phyloP scores from a whole-genome alignment of 2,888 invertebrate species.

The Cerastis rubricosa region DNA sequence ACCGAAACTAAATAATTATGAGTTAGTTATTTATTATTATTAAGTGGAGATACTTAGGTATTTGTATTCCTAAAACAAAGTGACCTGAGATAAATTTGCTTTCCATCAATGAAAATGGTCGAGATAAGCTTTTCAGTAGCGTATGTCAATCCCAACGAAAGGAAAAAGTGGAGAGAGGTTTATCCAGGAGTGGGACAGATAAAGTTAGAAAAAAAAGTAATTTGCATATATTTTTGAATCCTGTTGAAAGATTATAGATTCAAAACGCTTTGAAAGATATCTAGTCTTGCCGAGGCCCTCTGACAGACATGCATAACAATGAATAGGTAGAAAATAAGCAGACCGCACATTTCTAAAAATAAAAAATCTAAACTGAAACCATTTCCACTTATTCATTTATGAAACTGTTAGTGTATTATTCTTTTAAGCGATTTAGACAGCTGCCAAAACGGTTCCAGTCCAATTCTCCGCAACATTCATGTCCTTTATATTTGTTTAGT shows the following conservation, averaged over 20 bases:
- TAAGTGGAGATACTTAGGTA: neutral
- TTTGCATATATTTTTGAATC: neutral
- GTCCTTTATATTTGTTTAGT: constrained; percentile 53
- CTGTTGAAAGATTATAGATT: neutral
- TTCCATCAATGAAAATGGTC: neutral
- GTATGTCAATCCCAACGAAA: too few species aligned
- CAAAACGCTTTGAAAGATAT: neutral
- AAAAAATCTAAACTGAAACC: neutral
- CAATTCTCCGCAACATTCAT: constrained; percentile 36
- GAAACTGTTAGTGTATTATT: constrained; percentile 38
- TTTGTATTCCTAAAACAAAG: neutral
- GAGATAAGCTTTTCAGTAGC: neutral
- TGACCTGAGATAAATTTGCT: neutral
- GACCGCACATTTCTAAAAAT: neutral
- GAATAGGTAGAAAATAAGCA: neutral
- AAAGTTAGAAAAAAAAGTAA: too few species aligned
- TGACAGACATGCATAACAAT: neutral
- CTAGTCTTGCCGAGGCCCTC: neutral
- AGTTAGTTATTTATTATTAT: neutral
- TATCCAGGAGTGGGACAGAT: too few species aligned
- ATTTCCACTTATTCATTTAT: constrained; percentile 16
- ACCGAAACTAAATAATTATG: neutral
- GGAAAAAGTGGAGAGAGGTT: too few species aligned
- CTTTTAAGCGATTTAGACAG: constrained; percentile 48
- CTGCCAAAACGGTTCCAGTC: constrained; percentile 55